Evolutionary conservation across 2,888 invertebrate genomes (phyloP), one percentile per base, ranked within the genome.

Genomic region (Carterocephalus palaemon): DNA sequence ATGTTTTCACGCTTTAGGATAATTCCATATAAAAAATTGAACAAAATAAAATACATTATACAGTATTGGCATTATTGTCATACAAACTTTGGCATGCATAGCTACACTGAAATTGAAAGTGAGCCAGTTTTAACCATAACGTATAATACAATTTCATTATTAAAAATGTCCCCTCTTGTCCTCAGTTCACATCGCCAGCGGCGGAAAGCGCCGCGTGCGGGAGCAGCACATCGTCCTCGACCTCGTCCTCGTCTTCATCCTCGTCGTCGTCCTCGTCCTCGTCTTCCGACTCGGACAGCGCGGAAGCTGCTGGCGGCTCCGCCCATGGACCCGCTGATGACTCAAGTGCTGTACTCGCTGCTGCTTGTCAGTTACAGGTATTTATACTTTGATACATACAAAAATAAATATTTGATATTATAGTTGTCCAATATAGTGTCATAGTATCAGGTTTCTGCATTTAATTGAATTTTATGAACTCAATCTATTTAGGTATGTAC

Each of bases 321-420:
- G 72, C 72, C 2, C 73, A 80, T 26, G 75, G 71, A n/a, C 74
- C 81, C 1, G 69, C 78, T 4, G 85, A 84, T 34, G 89, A 90
- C 55, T 87, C 89, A 1, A 89, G 88, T 51, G 89, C 87, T 2
- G 90, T 88, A 51, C 78, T 90, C 51, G 89, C 83, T 1, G 87
- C 83, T 32, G 88, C 89, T 17, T 90, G 87, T 67, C 90, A 82
- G 63, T 69, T 88, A 46, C 90, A 90, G 72, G 88, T 86, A 54
- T 31, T 3, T 16, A 8, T 3, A 15, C 7, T 16, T 28, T 5
- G 3, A 17, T 4, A 20, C 15, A 7, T 7, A 36, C 8, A 32
- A 20, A 19, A 31, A 13, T 8, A 3, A 24, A 8, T 13, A 36
- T 36, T 5, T 2, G 10, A 17, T n/a, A 9, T 19, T 28, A 12